Evolutionary conservation across 2,888 invertebrate genomes (phyloP), one percentile per base, ranked within the genome.

Genomic region (Zaprionus lineosus): DNA sequence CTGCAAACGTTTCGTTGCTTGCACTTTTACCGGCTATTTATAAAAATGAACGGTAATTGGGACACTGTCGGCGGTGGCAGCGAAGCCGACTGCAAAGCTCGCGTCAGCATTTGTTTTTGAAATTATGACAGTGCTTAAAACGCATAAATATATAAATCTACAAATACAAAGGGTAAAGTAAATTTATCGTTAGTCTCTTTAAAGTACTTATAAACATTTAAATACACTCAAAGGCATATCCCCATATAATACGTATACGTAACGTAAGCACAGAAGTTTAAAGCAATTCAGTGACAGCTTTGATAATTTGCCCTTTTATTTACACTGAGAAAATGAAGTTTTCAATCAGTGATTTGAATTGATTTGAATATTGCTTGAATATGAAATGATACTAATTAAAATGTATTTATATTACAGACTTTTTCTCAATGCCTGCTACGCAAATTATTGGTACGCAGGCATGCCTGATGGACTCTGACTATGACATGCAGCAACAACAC

Each of bases 361-460:
- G n/a, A n/a, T n/a, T n/a, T n/a, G n/a, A n/a, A n/a, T n/a, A n/a
- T n/a, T n/a, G n/a, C n/a, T n/a, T n/a, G n/a, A n/a, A n/a, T n/a
- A n/a, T n/a, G n/a, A n/a, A n/a, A n/a, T n/a, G n/a, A n/a, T 24
- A 3, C 4, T 24, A 24, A 24, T 24, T 24, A 5, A 3, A 34
- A 11, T 14, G 11, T n/a, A 1, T 19, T 19, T 4, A 11, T 34
- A 14, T 60, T 74, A 7, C 64, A 87, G 87, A 87, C 78, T 88
- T 87, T 60, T 88, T 87, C 56, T 79, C 86, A 11, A 57, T 87
- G 67, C 86, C 87, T 60, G 73, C 86, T 31, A 84, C 87, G 75
- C 87, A 87, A 81, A 69, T 69, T 52, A 77, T 87, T 67, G 87
- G 85, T 34, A 87, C 88, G 43, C 87, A 87, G 65, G 74, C 85